These are phyloP conservation scores for Neocrepidodera transversa DNA, from an alignment of 2,888 invertebrate species.

Conservation along the genomic window DNA sequence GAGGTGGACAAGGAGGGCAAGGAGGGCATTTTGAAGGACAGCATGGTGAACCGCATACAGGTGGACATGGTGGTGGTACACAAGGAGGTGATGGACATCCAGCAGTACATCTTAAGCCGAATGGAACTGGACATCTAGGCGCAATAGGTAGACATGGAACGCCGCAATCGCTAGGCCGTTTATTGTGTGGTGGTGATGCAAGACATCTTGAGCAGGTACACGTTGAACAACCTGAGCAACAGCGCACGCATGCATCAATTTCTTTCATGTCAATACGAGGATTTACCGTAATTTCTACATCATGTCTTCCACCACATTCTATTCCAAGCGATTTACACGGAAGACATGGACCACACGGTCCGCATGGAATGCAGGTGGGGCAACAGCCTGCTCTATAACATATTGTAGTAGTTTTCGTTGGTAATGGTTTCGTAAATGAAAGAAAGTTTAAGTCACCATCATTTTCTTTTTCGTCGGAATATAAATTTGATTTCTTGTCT, in stretches of 20 bases:
- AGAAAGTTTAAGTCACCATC: too few relatives aligned
- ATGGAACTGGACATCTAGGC: not conserved
- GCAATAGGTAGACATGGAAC: not conserved
- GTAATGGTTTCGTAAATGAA: too few relatives aligned
- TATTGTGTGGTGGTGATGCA: not conserved
- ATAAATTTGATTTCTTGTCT: too few relatives aligned
- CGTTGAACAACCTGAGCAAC: not conserved
- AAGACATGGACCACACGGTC: too few relatives aligned
- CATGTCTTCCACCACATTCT: not conserved
- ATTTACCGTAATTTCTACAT: not conserved
- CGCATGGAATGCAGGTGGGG: too few relatives aligned
- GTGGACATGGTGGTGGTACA: not conserved
- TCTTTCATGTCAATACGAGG: not conserved
- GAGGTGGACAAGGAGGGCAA: too few relatives aligned
- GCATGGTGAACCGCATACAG: not conserved
- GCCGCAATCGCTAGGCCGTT: not conserved
- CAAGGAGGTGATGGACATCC: not conserved
- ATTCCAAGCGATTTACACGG: not conserved
- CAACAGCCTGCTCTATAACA: too few relatives aligned
- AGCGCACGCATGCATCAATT: not conserved
- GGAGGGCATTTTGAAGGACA: not conserved
- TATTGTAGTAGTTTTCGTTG: too few relatives aligned
- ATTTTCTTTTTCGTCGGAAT: too few relatives aligned
- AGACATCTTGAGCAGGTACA: not conserved
- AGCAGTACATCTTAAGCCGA: not conserved